A percentile compares a stretch with the other conserved stretches of the same genome.
phyloP scores from a whole-genome alignment of 2,888 invertebrate genomes.

The Amblyjoppa proteus region DNA sequence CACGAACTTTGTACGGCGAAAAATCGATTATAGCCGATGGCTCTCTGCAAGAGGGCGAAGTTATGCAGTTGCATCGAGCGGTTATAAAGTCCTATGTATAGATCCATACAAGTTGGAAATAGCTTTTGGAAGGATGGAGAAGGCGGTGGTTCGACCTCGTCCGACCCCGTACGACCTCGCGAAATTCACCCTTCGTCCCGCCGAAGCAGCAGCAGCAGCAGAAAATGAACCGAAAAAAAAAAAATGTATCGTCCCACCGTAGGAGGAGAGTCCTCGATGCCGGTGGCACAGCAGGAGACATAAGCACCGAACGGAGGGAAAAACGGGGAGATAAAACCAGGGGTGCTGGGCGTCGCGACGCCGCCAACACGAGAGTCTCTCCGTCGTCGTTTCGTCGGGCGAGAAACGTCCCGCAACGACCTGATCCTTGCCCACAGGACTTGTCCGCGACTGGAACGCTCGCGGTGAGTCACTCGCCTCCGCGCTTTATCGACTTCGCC shows the following conservation, averaged over 20 bases:
- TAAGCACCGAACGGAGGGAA: constrained; percentile 45
- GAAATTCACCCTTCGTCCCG: neutral
- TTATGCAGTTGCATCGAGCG: constrained; percentile 36
- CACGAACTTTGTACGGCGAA: constrained; percentile 19
- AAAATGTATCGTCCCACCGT: neutral
- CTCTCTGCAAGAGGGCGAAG: constrained; percentile 3
- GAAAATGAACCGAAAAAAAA: neutral
- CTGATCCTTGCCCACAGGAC: constrained; percentile 58
- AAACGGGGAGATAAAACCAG: constrained; percentile 45
- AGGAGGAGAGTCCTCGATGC: constrained; percentile 17
- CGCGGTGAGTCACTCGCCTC: constrained; percentile 59
- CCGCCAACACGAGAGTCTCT: constrained; percentile 38
- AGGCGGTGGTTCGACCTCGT: constrained; percentile 40
- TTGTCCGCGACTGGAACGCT: constrained; percentile 15
- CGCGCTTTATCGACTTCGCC: constrained; percentile 61
- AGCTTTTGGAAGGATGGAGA: constrained; percentile 27
- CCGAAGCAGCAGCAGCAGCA: neutral
- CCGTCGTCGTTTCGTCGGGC: neutral
- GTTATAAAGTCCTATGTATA: constrained; percentile 3
- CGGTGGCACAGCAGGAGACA: constrained; percentile 53
- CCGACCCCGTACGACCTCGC: constrained; percentile 51
- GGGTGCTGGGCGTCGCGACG: constrained; percentile 56
- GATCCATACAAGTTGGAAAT: constrained; percentile 30
- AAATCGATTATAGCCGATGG: constrained; percentile 57
- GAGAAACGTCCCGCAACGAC: constrained; percentile 50